phyloP scores from a whole-genome alignment of 2,888 invertebrate genomes.

The Epinotia nisella region DNA sequence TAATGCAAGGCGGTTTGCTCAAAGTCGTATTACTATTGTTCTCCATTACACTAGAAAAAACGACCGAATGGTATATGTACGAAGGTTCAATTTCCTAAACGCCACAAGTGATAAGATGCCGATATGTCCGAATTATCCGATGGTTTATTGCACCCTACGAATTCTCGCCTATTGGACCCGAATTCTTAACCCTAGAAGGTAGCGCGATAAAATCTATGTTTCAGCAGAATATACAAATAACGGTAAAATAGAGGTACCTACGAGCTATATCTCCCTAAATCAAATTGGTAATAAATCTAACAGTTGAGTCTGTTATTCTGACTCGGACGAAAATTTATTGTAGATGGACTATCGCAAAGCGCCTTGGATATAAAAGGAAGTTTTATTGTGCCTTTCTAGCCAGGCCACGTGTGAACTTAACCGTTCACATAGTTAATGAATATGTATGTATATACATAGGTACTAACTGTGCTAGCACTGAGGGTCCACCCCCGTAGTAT shows the following conservation, averaged over 20 bases:
- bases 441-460: too few species aligned
- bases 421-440: not conserved
- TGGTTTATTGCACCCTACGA: slow-evolving; percentile 35
- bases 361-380: not conserved
- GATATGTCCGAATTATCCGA: slow-evolving; percentile 1
- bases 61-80: not conserved
- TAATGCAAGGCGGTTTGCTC: not conserved
- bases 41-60: not conserved
- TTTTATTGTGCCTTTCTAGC: not conserved
- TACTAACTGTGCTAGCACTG: not conserved
- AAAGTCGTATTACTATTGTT: not conserved
- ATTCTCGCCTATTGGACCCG: slow-evolving; percentile 35
- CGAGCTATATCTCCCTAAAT: slow-evolving; percentile 30
- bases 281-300: slow-evolving; percentile 36
- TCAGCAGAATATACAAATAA: slow-evolving; percentile 37
- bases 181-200: slow-evolving; percentile 36
- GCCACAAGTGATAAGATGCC: not conserved
- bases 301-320: slow-evolving; percentile 17
- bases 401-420: not conserved
- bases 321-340: slow-evolving; percentile 10
- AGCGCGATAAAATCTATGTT: slow-evolving; percentile 35
- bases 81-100: not conserved
- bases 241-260: slow-evolving; percentile 20
- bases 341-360: not conserved
- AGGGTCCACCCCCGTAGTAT: not conserved